Evolutionary conservation across 1,140 invertebrate genomes (phyloP).

Genomic region (Nomia melanderi): DNA sequence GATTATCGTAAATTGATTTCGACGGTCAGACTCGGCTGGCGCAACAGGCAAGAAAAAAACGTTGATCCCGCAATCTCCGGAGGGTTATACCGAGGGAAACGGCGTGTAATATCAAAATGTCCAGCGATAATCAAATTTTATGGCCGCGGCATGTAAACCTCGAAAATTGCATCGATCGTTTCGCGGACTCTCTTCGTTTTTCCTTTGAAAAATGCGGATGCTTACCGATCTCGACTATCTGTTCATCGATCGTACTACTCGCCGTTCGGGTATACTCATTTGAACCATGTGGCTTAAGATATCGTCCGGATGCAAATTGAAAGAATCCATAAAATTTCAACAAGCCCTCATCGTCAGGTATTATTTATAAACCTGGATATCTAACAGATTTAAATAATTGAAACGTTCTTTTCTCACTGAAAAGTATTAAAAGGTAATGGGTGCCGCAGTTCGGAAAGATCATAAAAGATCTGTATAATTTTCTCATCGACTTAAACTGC

Average conservation of each 20-base stretch:
- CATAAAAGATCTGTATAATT: too few relatives aligned
- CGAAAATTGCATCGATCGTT: slow-evolving; percentile 17
- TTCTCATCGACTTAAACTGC: too few relatives aligned
- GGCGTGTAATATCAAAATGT: slow-evolving; percentile 34
- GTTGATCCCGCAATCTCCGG: not conserved
- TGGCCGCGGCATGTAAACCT: slow-evolving; percentile 27
- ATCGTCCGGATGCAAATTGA: too few relatives aligned
- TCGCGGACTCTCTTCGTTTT: not conserved
- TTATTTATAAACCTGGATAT: too few relatives aligned
- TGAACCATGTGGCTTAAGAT: too few relatives aligned
- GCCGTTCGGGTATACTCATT: too few relatives aligned
- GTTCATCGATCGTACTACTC: not conserved
- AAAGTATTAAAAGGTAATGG: too few relatives aligned
- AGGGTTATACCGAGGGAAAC: slow-evolving; percentile 8
- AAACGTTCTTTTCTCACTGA: too few relatives aligned
- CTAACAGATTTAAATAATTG: too few relatives aligned
- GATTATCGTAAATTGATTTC: slow-evolving; percentile 45
- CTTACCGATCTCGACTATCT: not conserved
- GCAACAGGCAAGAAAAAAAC: slow-evolving; percentile 1
- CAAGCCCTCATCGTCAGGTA: too few relatives aligned
- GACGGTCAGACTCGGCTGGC: not conserved
- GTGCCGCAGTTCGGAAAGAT: too few relatives aligned
- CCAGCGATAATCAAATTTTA: slow-evolving; percentile 46
- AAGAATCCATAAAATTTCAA: too few relatives aligned
- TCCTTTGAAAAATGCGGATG: not conserved